Evolutionary conservation across 2,113 vertebrate genomes (phyloP).

Genomic region (Sander vitreus): DNA sequence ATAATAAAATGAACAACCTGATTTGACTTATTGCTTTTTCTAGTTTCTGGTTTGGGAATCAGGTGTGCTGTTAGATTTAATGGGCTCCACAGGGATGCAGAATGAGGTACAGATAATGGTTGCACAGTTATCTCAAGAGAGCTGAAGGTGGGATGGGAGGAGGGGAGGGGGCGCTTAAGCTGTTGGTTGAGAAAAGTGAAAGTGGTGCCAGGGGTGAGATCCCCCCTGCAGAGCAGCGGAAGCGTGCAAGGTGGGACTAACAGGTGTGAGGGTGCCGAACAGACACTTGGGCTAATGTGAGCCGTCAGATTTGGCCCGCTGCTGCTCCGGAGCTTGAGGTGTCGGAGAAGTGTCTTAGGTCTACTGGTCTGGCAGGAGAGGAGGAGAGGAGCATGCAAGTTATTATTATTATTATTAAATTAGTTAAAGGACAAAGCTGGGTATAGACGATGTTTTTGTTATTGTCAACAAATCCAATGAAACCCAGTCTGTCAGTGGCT

Average conservation of each 20-base stretch:
- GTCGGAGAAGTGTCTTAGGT: conserved; percentile 77
- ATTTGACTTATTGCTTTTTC: conserved; percentile 7
- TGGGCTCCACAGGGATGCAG: conserved; percentile 53
- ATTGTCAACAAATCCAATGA: neutral
- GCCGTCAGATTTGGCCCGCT: conserved; percentile 77
- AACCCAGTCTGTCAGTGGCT: neutral
- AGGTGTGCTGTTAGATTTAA: conserved; percentile 52
- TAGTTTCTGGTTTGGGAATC: conserved; percentile 26
- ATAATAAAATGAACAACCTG: neutral
- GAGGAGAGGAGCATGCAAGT: neutral
- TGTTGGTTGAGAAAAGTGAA: conserved; percentile 49
- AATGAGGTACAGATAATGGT: conserved; percentile 38
- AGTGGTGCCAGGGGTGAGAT: conserved; percentile 59
- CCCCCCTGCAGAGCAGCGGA: conserved; percentile 70
- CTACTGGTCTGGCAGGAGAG: conserved; percentile 37
- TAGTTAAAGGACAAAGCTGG: neutral
- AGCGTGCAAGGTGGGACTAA: conserved; percentile 57
- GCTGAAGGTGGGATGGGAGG: conserved; percentile 16
- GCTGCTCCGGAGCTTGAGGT: conserved; percentile 71
- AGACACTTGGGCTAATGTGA: conserved; percentile 80
- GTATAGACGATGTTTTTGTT: neutral
- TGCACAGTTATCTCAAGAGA: conserved; percentile 50
- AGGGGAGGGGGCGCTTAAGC: conserved; percentile 30
- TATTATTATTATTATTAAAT: too few relatives aligned
- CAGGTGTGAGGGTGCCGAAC: conserved; percentile 75